Evolutionary conservation across 2,797 vertebrate species (phyloP).

Genomic region (Echeneis naucrates): DNA sequence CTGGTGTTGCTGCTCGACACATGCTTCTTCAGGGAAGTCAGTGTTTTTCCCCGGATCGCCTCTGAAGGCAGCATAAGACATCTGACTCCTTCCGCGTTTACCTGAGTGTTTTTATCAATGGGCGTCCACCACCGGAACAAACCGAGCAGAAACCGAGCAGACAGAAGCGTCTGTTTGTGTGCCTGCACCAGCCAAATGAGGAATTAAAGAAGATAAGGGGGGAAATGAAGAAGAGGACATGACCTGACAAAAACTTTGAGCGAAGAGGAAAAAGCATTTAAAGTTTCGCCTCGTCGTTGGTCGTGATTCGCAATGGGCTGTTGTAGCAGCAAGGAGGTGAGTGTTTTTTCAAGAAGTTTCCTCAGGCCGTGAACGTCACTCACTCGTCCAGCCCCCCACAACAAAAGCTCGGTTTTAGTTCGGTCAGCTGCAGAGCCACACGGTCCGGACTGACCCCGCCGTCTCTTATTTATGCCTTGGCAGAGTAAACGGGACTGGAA

Average conservation of each 20-base stretch:
- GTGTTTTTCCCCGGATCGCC: rapidly evolving
- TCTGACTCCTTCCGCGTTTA: constrained; percentile 72
- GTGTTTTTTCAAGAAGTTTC: no score
- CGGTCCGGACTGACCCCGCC: background rate
- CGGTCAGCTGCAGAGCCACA: constrained; percentile 5
- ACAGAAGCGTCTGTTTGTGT: background rate
- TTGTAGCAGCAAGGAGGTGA: constrained; percentile 76
- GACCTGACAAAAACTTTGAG: constrained; percentile 18
- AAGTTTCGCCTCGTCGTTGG: constrained; percentile 26
- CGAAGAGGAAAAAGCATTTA: background rate
- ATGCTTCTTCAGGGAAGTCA: background rate
- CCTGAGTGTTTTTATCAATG: constrained; percentile 22
- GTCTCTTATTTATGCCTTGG: constrained; percentile 57
- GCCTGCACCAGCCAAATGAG: rapidly evolving
- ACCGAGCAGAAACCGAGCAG: background rate
- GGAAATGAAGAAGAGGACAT: background rate
- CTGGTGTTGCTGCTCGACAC: background rate
- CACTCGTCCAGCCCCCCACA: constrained; percentile 26
- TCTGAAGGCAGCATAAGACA: constrained; percentile 41
- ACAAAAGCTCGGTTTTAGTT: constrained; percentile 3
- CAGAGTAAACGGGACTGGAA: constrained; percentile 92
- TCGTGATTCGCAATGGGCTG: constrained; percentile 73
- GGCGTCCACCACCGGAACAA: background rate
- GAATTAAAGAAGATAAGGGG: background rate
- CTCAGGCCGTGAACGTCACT: constrained; percentile 45